Percentiles rank a stretch among this genome's conserved stretches.
Conservation (phyloP, 2,113 vertebrate species). For the Rhinichthys klamathensis region DNA sequence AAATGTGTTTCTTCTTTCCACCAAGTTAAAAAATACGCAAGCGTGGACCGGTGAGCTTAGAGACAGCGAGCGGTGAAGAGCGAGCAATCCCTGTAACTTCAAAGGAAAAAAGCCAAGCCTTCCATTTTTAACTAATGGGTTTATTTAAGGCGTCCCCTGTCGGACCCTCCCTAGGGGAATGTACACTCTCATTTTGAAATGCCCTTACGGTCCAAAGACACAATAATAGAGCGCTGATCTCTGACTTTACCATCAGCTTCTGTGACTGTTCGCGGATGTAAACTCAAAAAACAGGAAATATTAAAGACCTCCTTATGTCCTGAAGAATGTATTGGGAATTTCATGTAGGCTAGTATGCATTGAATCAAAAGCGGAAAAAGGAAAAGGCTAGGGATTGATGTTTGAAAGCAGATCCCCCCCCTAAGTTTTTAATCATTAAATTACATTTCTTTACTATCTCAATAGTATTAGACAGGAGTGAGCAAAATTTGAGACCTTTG, state of each 20-base stretch:
- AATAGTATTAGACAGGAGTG: neutral
- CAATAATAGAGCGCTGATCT: slow-evolving; percentile 64
- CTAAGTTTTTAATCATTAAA: too few relatives aligned
- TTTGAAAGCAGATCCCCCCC: neutral
- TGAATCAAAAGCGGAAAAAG: neutral
- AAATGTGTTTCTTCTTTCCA: slow-evolving; percentile 91
- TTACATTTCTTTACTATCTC: too few relatives aligned
- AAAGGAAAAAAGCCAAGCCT: slow-evolving; percentile 64
- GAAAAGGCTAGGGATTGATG: neutral
- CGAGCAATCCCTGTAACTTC: slow-evolving; percentile 70
- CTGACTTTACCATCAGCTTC: slow-evolving; percentile 66
- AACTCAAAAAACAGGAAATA: slow-evolving; percentile 54
- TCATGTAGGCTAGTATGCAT: neutral
- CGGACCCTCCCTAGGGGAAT: slow-evolving; percentile 73
- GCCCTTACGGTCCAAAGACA: slow-evolving; percentile 66
- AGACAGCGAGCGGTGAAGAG: slow-evolving; percentile 67
- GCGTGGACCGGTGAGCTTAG: slow-evolving; percentile 64
- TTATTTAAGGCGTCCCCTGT: slow-evolving; percentile 78
- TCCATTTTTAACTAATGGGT: slow-evolving; percentile 79
- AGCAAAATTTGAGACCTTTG: neutral
- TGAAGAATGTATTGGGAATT: slow-evolving; percentile 30
- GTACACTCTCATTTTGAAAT: slow-evolving; percentile 70
- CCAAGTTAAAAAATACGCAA: slow-evolving; percentile 76
- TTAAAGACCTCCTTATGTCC: slow-evolving; percentile 54
- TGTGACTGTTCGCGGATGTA: slow-evolving; percentile 57